Base-by-base conservation (phyloP, 2,113 vertebrate genomes). In the Grallaria varia region DNA sequence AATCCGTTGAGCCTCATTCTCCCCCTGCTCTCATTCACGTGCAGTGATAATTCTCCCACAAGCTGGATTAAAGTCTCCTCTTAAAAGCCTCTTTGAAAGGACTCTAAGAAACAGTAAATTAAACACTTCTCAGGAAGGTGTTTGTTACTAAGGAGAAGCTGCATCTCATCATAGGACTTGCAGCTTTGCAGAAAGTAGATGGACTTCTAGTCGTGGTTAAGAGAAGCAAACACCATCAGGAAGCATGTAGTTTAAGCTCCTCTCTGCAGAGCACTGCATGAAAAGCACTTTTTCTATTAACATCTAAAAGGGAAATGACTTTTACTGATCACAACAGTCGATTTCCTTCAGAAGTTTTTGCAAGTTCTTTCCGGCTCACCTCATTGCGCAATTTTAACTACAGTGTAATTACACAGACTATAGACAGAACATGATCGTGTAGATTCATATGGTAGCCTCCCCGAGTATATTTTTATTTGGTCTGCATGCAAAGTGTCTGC, bases 11-110 rank as follows among this genome's bases (percentile, higher is more conserved):
- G 42, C 47, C 69, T 87, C 69, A 50, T 84, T 40, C 56, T 62
- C 62, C 66, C 30, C 18, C 27, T 49, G 22, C 62, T 91, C 62
- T 84, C 62, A 79, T 85, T 87, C 87, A 90, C 75, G 80, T 66
- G 75, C 87, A 76, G 31, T 25, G 52, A n/a, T 94, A 95, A 95
- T 76, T 93, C 92, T 52, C 60, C 27, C 75, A 85, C 53, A 93
- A 85, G 58, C 62, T 45, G 75, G 95, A 97, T 96, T 95, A 95
- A 93, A 89, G 44, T 60, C 84, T 79, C 68, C 74, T 73, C 66
- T 76, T 75, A 79, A 89, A 93, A 95, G 87, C 82, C 37, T 82
- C 87, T 93, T 82, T 89, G 66, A 81, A 86, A 87, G 35, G 45
- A 12, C 30, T 30, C 24, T 79, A 82, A 72, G 74, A 79, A 75